Base-by-base conservation (phyloP, 2,888 invertebrate species). In the Epicampocera succincta region DNA sequence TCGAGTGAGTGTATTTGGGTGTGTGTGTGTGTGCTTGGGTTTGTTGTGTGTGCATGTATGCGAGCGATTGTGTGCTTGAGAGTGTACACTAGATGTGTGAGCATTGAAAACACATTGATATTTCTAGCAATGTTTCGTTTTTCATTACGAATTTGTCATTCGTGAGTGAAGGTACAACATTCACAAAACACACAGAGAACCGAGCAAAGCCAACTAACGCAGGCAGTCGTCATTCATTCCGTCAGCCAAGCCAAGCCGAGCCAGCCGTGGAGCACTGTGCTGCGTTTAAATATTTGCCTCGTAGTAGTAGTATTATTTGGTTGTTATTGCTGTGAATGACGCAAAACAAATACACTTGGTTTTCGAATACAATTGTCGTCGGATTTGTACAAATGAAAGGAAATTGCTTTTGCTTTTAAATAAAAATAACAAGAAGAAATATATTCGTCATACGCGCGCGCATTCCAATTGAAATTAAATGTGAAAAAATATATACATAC, bases 81-180 rank as follows among this genome's bases (percentile, higher is more conserved):
- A 74, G 65, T 74, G 44, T 66, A 44, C 19, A 50, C 19, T 15
- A 60, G 21, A 15, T 65, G 48, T 75, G 76, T 76, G 75, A 77
- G 79, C n/a, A 76, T 72, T 78, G 58, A 61, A 78, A 80, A 79
- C 73, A 78, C 77, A 83, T 83, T 82, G 82, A 82, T 79, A 82
- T 79, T 82, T 74, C 74, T 75, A 82, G 82, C 82, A 82, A 78
- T 78, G 83, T 82, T 83, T 83, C 84, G 83, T 83, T 83, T 82
- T 87, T 89, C 89, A 89, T 89, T 89, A 88, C 88, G 89, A 88
- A 88, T 89, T 89, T 89, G 89, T 89, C 89, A 89, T 89, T 89
- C 87, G 89, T 87, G 89, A 88, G 89, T 88, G 88, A 88, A 89
- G 89, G 89, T 89, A 89, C 87, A 89, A 89, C 76, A 69, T 76